These are phyloP conservation scores for Contarinia nasturtii DNA, from an alignment of 1,140 invertebrate genomes.

Conservation along the genomic window DNA sequence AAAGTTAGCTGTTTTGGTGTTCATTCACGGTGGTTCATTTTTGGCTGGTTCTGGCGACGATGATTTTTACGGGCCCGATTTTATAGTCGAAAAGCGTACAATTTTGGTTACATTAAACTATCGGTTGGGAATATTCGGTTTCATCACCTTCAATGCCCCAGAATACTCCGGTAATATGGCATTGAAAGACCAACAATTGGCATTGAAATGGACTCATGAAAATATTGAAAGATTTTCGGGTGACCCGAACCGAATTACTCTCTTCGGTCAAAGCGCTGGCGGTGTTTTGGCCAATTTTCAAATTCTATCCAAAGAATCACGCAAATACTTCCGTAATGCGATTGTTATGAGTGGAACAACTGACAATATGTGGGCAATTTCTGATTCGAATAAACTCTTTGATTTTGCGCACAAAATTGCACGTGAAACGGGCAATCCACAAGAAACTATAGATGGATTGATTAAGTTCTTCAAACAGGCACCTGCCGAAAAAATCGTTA, in stretches of 20 bases:
- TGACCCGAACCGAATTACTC: slow-evolving; percentile 29
- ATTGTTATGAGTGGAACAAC: no score
- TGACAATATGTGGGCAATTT: no score
- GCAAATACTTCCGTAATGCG: no score
- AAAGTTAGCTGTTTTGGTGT: slow-evolving; percentile 33
- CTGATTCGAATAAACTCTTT: no score
- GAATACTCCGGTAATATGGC: no score
- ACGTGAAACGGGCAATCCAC: no score
- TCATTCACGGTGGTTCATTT: slow-evolving; percentile 42
- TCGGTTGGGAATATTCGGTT: no score
- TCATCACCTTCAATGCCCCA: no score
- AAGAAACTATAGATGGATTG: no score
- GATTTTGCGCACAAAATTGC: no score
- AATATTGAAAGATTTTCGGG: slow-evolving; percentile 42
- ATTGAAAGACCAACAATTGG: slow-evolving; percentile 36
- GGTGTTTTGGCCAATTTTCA: slow-evolving; percentile 37
- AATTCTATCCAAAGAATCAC: neutral
- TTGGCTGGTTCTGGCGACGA: slow-evolving; percentile 29
- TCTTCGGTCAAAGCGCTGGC: slow-evolving; percentile 31
- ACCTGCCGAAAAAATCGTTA: no score
- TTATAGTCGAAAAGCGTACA: slow-evolving; percentile 38
- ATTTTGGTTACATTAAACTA: slow-evolving; percentile 28
- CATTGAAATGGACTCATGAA: slow-evolving; percentile 34
- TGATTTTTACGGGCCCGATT: slow-evolving; percentile 38
- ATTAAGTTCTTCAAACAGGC: no score